Evolutionary conservation across 2,113 vertebrate species (phyloP).

Genomic region (Apaloderma vittatum): DNA sequence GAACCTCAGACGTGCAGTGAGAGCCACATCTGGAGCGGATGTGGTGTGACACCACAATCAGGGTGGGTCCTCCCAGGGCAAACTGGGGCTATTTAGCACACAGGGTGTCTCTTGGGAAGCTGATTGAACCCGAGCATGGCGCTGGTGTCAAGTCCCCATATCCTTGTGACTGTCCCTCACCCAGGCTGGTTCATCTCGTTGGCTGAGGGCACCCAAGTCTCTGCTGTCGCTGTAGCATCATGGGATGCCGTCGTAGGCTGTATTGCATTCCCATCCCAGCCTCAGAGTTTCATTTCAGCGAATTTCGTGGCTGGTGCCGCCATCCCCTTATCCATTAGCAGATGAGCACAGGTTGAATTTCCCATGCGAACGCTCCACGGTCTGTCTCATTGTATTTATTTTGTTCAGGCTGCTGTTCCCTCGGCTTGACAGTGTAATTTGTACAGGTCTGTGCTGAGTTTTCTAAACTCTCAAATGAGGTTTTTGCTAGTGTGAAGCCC

Average conservation of each 20-base stretch:
- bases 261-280: not conserved
- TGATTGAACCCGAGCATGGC: accelerated
- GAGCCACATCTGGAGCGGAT: not conserved
- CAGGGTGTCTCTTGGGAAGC: not conserved
- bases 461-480: conserved; percentile 53
- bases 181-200: accelerated
- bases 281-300: not conserved
- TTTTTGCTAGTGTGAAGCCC: not conserved
- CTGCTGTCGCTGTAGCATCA: not conserved
- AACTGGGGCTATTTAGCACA: not conserved
- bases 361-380: not conserved
- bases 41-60: not conserved
- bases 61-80: not conserved
- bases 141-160: accelerated
- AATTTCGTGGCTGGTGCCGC: conserved; percentile 2
- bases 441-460: conserved; percentile 25
- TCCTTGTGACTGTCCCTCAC: not conserved
- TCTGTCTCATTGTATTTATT: conserved; percentile 64
- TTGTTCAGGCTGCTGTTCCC: conserved; percentile 62
- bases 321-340: not conserved
- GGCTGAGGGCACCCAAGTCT: not conserved
- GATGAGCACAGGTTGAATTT: conserved; percentile 48
- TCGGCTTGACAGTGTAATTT: conserved; percentile 65
- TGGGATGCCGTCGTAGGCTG: accelerated
- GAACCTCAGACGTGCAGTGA: not conserved